phyloP scores from a whole-genome alignment of 1,140 invertebrate genomes.

The Ridgeia piscesae region DNA sequence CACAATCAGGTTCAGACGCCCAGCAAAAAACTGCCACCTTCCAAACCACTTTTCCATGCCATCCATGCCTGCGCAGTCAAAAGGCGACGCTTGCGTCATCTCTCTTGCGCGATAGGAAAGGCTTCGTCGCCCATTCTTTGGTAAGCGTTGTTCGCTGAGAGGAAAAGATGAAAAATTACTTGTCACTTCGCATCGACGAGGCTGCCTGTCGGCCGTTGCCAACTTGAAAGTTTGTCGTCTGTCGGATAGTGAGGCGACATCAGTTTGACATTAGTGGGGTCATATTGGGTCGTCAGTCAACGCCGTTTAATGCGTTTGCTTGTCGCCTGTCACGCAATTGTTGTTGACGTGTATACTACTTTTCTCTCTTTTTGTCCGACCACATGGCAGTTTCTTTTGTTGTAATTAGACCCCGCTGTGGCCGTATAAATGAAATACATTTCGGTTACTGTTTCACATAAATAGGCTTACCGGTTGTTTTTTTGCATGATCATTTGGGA shows the following conservation, averaged over 20 bases:
- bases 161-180: neutral
- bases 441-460: neutral
- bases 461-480: neutral
- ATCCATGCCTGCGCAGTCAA: neutral
- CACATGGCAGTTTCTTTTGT: neutral
- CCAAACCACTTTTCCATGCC: neutral
- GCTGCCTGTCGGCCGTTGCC: neutral
- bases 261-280: neutral
- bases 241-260: neutral
- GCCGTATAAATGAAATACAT: neutral
- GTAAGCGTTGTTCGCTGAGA: neutral
- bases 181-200: neutral
- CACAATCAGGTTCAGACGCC: neutral
- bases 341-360: neutral
- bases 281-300: neutral
- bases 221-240: neutral
- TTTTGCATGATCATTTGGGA: neutral
- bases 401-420: neutral
- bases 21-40: neutral
- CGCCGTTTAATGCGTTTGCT: neutral
- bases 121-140: neutral
- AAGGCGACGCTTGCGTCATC: neutral
- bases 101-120: neutral
- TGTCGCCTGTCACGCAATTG: neutral
- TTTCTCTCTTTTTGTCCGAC: neutral